Evolutionary conservation across 2,888 invertebrate genomes (phyloP), one percentile per base, ranked within the genome.

Genomic region (Pseudococcus viburni): DNA sequence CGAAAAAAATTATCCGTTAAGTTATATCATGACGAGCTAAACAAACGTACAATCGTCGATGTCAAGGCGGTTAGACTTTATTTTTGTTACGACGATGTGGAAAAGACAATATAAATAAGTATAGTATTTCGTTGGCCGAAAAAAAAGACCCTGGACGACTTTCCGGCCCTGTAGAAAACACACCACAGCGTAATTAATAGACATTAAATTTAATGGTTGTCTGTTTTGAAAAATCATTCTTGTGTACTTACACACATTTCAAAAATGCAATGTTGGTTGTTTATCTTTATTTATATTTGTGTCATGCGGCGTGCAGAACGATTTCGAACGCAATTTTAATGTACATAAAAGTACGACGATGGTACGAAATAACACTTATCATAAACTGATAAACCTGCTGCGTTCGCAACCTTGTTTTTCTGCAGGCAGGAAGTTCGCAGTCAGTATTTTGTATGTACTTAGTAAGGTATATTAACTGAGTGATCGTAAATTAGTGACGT

Each of bases 401-500:
- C 12, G 48, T 64, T 22, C 6, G 64, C 64, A 64, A 64, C 22
- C 64, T 64, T 22, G 64, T 22, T 64, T 64, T 42, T 42, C 42
- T 11, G 17, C 64, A 22, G 64, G 19, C 64, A 64, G 64, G 64
- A 64, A 64, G 64, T 64, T 64, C 42, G 42, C 42, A 42, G 42
- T 42, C 22, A 22, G 22, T 64, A 64, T 64, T 64, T 22, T 3
- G 64, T 64, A 64, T 64, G 7, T n/a, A 59, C 17, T 22, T 64
- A 15, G n/a, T n/a, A 12, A n/a, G 8, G 22, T 11, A 22, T 64
- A 22, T 22, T 22, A 64, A 64, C 64, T 11, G 22, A 22, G 22
- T 22, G 22, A 64, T 64, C 64, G 22, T 64, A 22, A 64, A 64
- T 64, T 64, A 64, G 11, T 64, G 22, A 64, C 64, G 64, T 64